phyloP scores from a whole-genome alignment of 1,140 invertebrate genomes.

The Gonioctena quinquepunctata region DNA sequence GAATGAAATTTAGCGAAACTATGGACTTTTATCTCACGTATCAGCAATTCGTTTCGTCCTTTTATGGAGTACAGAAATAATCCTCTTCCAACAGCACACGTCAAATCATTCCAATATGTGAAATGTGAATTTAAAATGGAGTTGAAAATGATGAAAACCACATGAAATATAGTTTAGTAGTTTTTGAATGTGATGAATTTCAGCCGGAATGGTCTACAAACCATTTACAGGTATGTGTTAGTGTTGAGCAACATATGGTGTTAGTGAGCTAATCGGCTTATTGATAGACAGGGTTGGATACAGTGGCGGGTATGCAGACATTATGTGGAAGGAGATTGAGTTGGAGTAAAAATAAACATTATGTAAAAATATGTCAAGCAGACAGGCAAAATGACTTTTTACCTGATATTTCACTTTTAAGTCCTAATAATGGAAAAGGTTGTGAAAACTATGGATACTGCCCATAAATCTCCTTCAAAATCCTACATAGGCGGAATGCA shows the following conservation, averaged over 20 bases:
- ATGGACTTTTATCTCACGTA: not conserved
- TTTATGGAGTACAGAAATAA: not conserved
- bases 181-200: constrained; percentile 17
- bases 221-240: constrained; percentile 9
- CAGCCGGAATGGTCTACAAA: constrained; percentile 1
- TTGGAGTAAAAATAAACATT: too few relatives aligned
- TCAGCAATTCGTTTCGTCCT: not conserved
- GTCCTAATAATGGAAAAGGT: too few relatives aligned
- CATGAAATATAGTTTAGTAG: constrained; percentile 12
- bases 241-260: not conserved
- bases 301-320: not conserved
- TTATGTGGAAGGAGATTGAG: not conserved
- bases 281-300: constrained; percentile 4
- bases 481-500: too few relatives aligned
- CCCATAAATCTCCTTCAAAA: too few relatives aligned
- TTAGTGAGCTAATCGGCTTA: constrained; percentile 13
- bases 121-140: constrained; percentile 16
- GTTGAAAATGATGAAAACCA: constrained; percentile 11
- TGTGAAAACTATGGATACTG: too few relatives aligned
- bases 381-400: not conserved
- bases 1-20: too few relatives aligned
- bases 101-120: not conserved
- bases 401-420: too few relatives aligned
- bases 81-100: not conserved
- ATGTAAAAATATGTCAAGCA: not conserved